Base-by-base conservation (phyloP, 2,888 invertebrate species). In the Agonopterix arenella region DNA sequence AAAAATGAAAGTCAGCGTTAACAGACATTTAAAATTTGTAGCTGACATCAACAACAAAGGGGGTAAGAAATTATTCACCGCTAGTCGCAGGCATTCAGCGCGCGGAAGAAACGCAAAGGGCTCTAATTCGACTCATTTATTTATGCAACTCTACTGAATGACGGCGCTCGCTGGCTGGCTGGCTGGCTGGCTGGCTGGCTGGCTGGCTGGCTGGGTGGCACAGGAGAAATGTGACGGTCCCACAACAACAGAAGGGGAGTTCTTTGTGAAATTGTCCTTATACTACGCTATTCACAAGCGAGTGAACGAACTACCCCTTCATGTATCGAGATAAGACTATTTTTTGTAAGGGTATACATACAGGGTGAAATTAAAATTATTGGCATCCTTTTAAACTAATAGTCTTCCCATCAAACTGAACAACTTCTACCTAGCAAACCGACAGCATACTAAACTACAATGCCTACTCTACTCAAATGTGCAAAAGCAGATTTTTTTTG, bases 41-140 rank as follows among this genome's bases (percentile, higher is more conserved):
- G 28, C 28, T 28, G 4, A 7, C 28, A 7, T 28, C 28, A 28
- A 28, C 28, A 61, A 66, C 60, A 70, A 70, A 68, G 64, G 63
- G 60, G 58, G 52, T 58, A 60, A 61, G 65, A 63, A 70, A 74
- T 73, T 71, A 75, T 71, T 74, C 68, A 67, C 62, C 56, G 62
- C 65, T 58, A 65, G 61, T 60, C 62, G 54, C 60, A 54, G 63
- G 61, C 65, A 66, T 70, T 73, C 66, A 62, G 53, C 60, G 62
- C 62, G 64, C 63, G 64, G 61, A 65, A 68, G 70, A 60, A 66
- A 68, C 63, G 66, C 63, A 66, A 72, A 76, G 77, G 81, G 80
- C 73, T 73, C 70, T 72, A 73, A 75, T 79, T 74, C 68, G 61
- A 73, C 64, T 73, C 76, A 80, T 79, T 82, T 80, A 80, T 81